A percentile compares a stretch with the other conserved stretches of the same genome.
Evolutionary conservation across 2,113 vertebrate species (phyloP).

Genomic region (Ochotona curzoniae): DNA sequence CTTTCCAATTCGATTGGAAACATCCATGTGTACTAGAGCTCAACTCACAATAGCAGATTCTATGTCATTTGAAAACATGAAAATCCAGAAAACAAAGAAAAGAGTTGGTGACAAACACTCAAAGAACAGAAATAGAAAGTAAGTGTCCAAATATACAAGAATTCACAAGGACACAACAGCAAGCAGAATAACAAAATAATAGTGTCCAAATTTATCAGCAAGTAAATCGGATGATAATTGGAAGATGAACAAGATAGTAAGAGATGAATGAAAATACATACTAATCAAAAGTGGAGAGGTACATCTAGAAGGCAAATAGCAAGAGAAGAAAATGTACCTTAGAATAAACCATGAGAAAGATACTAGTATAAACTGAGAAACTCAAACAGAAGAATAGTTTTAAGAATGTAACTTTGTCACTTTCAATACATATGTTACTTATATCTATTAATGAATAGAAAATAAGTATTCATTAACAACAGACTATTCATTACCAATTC

Average conservation of each 20-base stretch:
- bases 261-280: neutral
- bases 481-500: constrained; percentile 19
- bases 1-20: neutral
- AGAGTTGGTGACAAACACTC: neutral
- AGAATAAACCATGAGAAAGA: constrained; percentile 24
- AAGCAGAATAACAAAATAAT: neutral
- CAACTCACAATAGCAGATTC: neutral
- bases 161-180: neutral
- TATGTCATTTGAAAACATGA: neutral
- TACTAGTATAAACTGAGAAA: constrained; percentile 25
- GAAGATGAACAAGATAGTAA: neutral
- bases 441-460: neutral
- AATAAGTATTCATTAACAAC: constrained; percentile 16
- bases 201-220: neutral
- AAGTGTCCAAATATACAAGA: neutral
- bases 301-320: constrained; percentile 23
- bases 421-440: constrained; percentile 19
- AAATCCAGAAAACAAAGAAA: constrained; percentile 40
- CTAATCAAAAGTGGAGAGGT: neutral
- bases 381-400: constrained; percentile 24
- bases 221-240: neutral
- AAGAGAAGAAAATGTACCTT: constrained; percentile 39
- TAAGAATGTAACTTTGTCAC: constrained; percentile 19
- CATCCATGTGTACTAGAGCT: no score
- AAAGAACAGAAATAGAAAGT: neutral